Base-by-base conservation (phyloP, 1,140 invertebrate genomes). In the Hycleus cichorii region DNA sequence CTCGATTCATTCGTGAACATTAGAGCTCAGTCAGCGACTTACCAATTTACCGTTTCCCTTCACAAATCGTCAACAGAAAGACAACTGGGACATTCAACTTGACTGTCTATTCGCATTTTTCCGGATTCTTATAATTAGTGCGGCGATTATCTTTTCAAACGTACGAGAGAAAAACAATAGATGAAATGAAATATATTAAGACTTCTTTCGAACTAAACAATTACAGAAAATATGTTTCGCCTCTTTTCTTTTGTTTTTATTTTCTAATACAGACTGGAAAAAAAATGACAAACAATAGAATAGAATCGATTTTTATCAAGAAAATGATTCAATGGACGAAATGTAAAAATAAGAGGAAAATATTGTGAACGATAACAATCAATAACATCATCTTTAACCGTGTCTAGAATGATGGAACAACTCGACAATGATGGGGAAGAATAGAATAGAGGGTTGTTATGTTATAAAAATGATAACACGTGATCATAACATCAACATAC, bases 301-400 rank as follows among this genome's bases (percentile, higher is more conserved):
- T 5, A 32, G 4, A 32, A 32, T 5, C 32, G 32, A 1, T 32
- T 32, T 32, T 32, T 32, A 5, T 4, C 7, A 32, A 32, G 32
- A 7, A 32, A 32, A 32, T 32, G 32, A 32, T 4, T 7, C 32
- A 32, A 32, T 5, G 26, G n/a, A 32, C 12, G 25, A 53, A 53
- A 53, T 24, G 42, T 53, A 12, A 44, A 44, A 32, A 45, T 53
- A 45, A 53, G 32, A 32, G 8, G 42, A 53, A 45, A 44, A 53
- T 27, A 53, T 45, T 52, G 44, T 44, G 42, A 32, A 32, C 51
- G 51, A 53, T 45, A 53, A 44, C 51, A 53, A 53, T 53, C 51
- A 53, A 53, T 53, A 53, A 45, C 38, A 44, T 27, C 51, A 44
- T 53, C 51, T n/a, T 53, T 53, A 53, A 45, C 51, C 51, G 51